Conservation (phyloP, 1,140 invertebrate species). For the Neodiprion lecontei region DNA sequence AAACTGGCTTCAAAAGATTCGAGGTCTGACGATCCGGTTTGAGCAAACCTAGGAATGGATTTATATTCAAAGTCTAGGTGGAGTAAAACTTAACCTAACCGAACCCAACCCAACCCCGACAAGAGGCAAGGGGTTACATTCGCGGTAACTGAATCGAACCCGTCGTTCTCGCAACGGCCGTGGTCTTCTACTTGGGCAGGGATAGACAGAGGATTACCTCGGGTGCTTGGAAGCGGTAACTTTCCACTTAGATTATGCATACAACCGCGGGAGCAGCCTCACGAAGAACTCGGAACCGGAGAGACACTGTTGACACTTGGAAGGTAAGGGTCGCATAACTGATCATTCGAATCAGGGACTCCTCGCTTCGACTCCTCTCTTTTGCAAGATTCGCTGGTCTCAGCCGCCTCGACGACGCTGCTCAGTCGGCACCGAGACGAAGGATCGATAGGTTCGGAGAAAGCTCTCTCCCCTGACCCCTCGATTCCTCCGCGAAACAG, state of each 20-base stretch:
- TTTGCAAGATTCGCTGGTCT: background rate
- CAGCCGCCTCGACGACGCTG: no score
- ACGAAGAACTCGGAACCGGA: background rate
- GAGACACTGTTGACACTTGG: conserved; percentile 1
- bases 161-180: background rate
- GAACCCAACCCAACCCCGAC: background rate
- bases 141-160: background rate
- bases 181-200: background rate
- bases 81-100: background rate
- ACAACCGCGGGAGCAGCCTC: background rate
- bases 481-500: no score
- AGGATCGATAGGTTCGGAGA: no score
- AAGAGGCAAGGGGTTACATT: background rate
- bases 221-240: conserved; percentile 2
- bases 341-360: background rate
- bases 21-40: no score
- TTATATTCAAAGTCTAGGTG: background rate
- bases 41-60: background rate
- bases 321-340: conserved; percentile 2
- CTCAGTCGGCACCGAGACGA: no score
- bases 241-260: conserved; percentile 3
- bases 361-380: background rate
- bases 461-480: no score
- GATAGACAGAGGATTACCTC: conserved; percentile 1
- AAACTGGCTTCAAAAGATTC: no score